phyloP scores from a whole-genome alignment of 2,797 vertebrate genomes.

The Sciurus carolinensis region DNA sequence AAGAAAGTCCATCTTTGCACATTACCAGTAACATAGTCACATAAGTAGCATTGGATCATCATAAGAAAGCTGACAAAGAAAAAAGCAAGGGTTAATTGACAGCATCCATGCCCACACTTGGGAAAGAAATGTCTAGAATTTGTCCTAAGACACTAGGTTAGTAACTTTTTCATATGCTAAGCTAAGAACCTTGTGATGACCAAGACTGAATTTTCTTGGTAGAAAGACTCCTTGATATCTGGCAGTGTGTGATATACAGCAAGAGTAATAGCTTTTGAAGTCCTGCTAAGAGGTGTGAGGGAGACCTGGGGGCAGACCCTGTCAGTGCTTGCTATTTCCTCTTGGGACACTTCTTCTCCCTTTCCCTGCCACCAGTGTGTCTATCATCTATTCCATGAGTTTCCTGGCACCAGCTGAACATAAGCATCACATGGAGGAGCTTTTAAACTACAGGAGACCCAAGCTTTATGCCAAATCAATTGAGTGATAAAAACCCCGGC shows the following conservation, averaged over 20 bases:
- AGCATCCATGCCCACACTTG: background rate
- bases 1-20: background rate
- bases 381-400: background rate
- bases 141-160: background rate
- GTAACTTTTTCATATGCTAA: background rate
- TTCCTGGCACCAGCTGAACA: background rate
- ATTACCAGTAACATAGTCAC: background rate
- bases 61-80: background rate
- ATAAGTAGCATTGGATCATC: background rate
- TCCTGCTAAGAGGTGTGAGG: background rate
- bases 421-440: background rate
- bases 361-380: background rate
- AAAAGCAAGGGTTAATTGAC: background rate
- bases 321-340: background rate
- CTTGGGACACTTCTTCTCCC: background rate
- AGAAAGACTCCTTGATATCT: background rate
- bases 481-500: background rate
- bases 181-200: background rate
- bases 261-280: background rate
- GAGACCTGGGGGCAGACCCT: background rate
- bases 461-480: background rate
- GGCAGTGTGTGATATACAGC: background rate
- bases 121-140: background rate
- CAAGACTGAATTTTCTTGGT: background rate
- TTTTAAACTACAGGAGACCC: slow-evolving; percentile 29